Base-by-base conservation (phyloP, 2,113 vertebrate species). In the Triplophysa tibetana region DNA sequence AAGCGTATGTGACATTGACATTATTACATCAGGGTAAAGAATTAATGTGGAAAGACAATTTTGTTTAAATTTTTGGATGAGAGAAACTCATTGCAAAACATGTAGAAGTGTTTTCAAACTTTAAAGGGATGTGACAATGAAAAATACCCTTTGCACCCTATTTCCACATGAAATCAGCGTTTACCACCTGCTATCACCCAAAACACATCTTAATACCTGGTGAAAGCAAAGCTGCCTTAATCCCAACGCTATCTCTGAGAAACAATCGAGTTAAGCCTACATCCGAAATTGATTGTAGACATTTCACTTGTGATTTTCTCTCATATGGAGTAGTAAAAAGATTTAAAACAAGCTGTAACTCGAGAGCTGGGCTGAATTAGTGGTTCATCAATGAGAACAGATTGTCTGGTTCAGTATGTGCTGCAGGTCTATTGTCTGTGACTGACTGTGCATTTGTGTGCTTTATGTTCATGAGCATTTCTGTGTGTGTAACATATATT, bases 401-500 rank as follows among this genome's bases (percentile, higher is more conserved):
- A 75, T 75, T 2, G 58, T 29, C 23, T 70, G 64, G 84, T 82
- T 75, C 23, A 72, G n/a, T 3, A 8, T 21, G 24, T 60, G 21
- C 38, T 66, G 33, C 33, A 11, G 38, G 2, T 67, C 52, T 60
- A 80, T 75, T 38, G 70, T 61, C 70, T 62, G 64, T 74, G 79
- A 75, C 79, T 60, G 23, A 50, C 60, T n/a, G 73, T 24, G 9
- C n/a, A 62, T 43, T 21, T 45, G 21, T 7, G 41, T n/a, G 56
- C 33, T 43, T 62, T 75, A 62, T 75, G 21, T 75, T 41, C 1
- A 0, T 19, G 29, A 54, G 29, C 33, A 38, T 38, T 21, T 41
- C 70, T 66, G 58, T 58, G 56, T 65, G 33, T 80, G 61, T 45
- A 80, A 73, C 24, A 33, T 54, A 80, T 72, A 69, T 65, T 17